Percentiles rank a stretch among this genome's conserved stretches.
phyloP scores from a whole-genome alignment of 2,888 invertebrate genomes.

The Megastigmus dorsalis region DNA sequence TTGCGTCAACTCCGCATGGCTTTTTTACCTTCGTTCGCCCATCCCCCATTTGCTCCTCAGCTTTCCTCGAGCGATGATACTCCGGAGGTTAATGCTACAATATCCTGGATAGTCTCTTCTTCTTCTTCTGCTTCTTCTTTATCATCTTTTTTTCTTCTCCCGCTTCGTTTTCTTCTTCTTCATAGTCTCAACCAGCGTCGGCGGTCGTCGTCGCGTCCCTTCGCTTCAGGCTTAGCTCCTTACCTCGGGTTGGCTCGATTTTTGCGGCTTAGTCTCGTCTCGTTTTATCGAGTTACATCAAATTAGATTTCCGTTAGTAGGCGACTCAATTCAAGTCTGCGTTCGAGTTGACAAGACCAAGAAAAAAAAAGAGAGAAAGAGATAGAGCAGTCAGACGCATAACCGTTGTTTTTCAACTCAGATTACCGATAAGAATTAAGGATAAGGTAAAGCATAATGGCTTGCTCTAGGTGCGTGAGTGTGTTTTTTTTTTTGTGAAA shows the following conservation, averaged over 20 bases:
- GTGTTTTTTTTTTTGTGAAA: no score
- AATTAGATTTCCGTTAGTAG: constrained; percentile 46
- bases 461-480: no score
- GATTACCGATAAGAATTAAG: constrained; percentile 10
- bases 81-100: constrained; percentile 32
- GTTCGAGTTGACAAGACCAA: neutral
- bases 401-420: neutral
- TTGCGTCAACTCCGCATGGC: constrained; percentile 8
- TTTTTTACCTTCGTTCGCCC: neutral
- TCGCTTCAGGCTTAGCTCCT: constrained; percentile 22
- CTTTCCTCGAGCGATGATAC: constrained; percentile 14
- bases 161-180: constrained; percentile 1
- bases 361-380: neutral
- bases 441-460: neutral
- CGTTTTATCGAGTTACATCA: constrained; percentile 49
- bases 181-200: no score
- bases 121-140: constrained; percentile 5
- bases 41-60: neutral
- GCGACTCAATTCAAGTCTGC: constrained; percentile 38
- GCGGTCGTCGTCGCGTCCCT: constrained; percentile 8
- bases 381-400: neutral
- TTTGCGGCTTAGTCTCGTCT: constrained; percentile 49
- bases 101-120: constrained; percentile 30
- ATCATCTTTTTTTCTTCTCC: neutral
- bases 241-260: constrained; percentile 39